Percentiles rank a stretch among this genome's conserved stretches.
Conservation (phyloP, 1,140 invertebrate species). For the Nymphalis io region DNA sequence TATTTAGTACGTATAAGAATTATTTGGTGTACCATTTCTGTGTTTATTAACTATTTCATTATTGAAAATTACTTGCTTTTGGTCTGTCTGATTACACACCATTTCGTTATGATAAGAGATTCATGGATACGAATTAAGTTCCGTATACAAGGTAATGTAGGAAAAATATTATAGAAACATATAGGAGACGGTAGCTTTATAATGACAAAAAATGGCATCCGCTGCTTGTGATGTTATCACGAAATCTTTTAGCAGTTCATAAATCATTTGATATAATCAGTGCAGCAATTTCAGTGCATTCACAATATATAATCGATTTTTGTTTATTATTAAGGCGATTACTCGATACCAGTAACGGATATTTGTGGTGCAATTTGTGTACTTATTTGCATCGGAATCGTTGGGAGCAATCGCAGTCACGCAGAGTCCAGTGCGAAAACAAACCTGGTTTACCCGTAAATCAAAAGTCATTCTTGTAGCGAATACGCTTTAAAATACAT, state of each 20-base stretch:
- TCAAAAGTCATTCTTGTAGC: conserved; percentile 28
- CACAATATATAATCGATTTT: conserved; percentile 54
- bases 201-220: conserved; percentile 48
- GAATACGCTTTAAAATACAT: conserved; percentile 30
- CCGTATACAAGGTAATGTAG: conserved; percentile 39
- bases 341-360: conserved; percentile 56
- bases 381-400: conserved; percentile 64
- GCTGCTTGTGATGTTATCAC: conserved; percentile 35
- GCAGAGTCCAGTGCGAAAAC: conserved; percentile 52
- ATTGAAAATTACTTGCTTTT: no score
- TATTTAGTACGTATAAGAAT: no score
- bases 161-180: conserved; percentile 36
- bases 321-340: conserved; percentile 63
- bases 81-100: no score
- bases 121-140: conserved; percentile 40
- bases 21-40: no score
- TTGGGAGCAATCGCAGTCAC: conserved; percentile 55
- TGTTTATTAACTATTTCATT: no score
- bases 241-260: conserved; percentile 60
- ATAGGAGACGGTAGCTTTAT: conserved; percentile 39
- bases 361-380: conserved; percentile 65
- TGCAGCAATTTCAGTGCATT: conserved; percentile 26
- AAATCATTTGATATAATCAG: conserved; percentile 45
- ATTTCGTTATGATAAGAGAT: conserved; percentile 37
- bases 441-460: conserved; percentile 35